phyloP scores from a whole-genome alignment of 2,113 vertebrate species.

The Nansenia antarctica region DNA sequence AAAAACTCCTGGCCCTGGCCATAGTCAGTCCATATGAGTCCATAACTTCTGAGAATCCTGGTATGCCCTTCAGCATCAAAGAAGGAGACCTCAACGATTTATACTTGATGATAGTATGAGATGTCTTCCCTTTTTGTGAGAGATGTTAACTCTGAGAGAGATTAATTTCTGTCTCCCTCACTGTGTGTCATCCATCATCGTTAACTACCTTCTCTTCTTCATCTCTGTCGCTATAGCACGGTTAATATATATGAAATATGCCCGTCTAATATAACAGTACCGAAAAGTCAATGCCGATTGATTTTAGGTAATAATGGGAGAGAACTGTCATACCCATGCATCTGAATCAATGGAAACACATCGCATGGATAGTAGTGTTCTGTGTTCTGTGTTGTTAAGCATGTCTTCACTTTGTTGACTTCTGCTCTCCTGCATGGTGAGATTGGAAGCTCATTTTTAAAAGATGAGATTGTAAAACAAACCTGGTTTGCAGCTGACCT shows the following conservation, averaged over 20 bases:
- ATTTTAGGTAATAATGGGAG: background rate
- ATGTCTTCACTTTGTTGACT: background rate
- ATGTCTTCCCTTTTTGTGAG: too few relatives aligned
- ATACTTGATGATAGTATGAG: too few relatives aligned
- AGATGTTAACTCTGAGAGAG: background rate
- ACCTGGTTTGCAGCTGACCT: slow-evolving; percentile 17
- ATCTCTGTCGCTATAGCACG: background rate
- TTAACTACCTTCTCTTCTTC: background rate
- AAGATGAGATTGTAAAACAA: slow-evolving; percentile 2
- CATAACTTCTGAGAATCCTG: too few relatives aligned
- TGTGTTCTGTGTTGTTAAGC: background rate
- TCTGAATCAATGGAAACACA: too few relatives aligned
- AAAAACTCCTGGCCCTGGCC: too few relatives aligned
- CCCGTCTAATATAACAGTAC: background rate
- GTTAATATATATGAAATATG: background rate
- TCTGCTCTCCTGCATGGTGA: background rate
- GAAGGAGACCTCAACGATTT: background rate
- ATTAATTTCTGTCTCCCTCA: background rate
- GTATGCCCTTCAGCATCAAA: background rate
- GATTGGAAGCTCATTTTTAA: background rate
- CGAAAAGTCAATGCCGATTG: background rate
- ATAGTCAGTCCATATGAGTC: background rate
- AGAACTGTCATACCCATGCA: background rate
- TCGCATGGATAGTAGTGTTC: too few relatives aligned
- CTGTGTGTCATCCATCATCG: background rate